Evolutionary conservation across 2,113 vertebrate genomes (phyloP), one percentile per base, ranked within the genome.

Genomic region (Tragelaphus strepsiceros): DNA sequence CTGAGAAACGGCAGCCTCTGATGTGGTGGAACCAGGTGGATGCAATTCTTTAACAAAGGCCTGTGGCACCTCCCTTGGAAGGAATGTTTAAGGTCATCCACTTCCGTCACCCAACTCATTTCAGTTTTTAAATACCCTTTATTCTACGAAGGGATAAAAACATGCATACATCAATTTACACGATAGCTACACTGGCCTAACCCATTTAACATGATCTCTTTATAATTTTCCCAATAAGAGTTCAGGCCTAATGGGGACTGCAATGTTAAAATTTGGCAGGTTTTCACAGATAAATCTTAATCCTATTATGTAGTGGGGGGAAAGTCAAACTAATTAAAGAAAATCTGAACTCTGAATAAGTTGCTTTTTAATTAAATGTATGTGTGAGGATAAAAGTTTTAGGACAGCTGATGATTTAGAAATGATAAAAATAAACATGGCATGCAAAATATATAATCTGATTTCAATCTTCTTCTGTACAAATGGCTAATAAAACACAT

Each of bases 331-430:
- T 98, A 2, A 98, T 97, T 96, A n/a, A 94, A 89, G 97, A 95
- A 71, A 80, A 16, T 88, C 92, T 98, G 96, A 97, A 95, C 90
- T 96, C 96, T 97, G 89, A 98, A 15, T 95, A 98, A 98, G 97
- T 97, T 98, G 97, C 71, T 97, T 98, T 98, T 96, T 98, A 98
- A 98, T 97, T 97, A 97, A 93, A 95, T 14, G 80, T 88, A 95
- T 58, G 91, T 97, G 88, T 88, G 95, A 78, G 97, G 95, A 88
- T 88, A 83, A 98, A 97, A 88, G 85, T 90, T 98, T 94, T 93
- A 96, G 78, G 46, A 53, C 67, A 93, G 91, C 71, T 88, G 95
- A 95, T 97, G 95, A 97, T 97, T 98, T 90, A 98, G 95, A 95
- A 94, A 89, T 97, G 98, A 96, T 0, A 56, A 95, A 97, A 97